Percentiles rank a stretch among this genome's conserved stretches.
Conservation (phyloP, 2,888 invertebrate species). For the Epinotia ramella region DNA sequence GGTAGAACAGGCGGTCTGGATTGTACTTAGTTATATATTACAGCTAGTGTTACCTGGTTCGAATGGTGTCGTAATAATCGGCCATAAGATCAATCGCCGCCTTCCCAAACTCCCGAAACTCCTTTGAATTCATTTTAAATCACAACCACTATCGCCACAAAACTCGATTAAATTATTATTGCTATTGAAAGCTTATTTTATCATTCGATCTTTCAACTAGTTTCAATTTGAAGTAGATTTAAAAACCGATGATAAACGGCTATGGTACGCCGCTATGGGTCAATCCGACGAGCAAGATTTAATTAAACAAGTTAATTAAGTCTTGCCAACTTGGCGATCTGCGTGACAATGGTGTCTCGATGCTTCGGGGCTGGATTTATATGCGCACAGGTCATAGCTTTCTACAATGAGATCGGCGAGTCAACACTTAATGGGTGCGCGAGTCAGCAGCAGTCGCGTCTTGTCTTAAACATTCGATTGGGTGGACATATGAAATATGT, state of each 20-base stretch:
- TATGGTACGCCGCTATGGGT: not conserved
- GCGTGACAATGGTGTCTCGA: slow-evolving; percentile 73
- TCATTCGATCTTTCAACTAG: not conserved
- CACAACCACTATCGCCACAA: slow-evolving; percentile 39
- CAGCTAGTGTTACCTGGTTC: slow-evolving; percentile 86
- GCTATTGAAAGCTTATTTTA: slow-evolving; percentile 8
- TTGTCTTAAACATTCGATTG: slow-evolving; percentile 21
- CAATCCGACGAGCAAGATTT: slow-evolving; percentile 25
- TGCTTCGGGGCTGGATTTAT: slow-evolving; percentile 71
- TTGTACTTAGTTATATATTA: too few relatives aligned
- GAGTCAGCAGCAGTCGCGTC: not conserved
- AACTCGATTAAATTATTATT: slow-evolving; percentile 7
- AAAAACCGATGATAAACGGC: slow-evolving; percentile 11
- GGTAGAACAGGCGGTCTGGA: too few relatives aligned
- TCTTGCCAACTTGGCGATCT: slow-evolving; percentile 62
- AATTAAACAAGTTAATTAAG: slow-evolving; percentile 31
- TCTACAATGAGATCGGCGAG: slow-evolving; percentile 60
- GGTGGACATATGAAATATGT: not conserved
- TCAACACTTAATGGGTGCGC: slow-evolving; percentile 6
- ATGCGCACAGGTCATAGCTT: slow-evolving; percentile 68
- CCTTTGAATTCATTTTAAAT: slow-evolving; percentile 88
- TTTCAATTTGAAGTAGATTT: not conserved
- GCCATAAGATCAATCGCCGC: slow-evolving; percentile 95
- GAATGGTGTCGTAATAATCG: slow-evolving; percentile 94
- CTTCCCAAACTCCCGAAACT: slow-evolving; percentile 93